phyloP scores from a whole-genome alignment of 2,888 invertebrate genomes.

The Lithophane leautieri region DNA sequence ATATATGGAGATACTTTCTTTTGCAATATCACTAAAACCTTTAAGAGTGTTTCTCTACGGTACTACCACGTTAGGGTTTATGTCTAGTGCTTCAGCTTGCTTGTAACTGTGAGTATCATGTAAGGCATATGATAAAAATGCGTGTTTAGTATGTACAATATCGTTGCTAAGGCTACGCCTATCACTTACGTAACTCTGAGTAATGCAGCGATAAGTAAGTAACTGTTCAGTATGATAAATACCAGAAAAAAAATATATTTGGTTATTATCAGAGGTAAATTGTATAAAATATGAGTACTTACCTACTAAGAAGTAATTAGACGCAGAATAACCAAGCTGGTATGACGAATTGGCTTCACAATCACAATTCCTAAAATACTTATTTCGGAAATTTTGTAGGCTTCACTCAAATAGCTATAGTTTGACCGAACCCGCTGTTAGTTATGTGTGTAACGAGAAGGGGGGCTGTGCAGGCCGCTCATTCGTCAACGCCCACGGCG shows the following conservation, averaged over 20 bases:
- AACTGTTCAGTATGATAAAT: constrained; percentile 19
- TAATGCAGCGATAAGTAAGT: constrained; percentile 38
- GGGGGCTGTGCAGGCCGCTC: too few relatives aligned
- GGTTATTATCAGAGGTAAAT: neutral
- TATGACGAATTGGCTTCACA: neutral
- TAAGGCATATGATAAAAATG: constrained; percentile 23
- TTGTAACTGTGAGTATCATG: constrained; percentile 8
- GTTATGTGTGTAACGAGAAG: too few relatives aligned
- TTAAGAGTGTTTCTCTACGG: constrained; percentile 8
- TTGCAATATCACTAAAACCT: constrained; percentile 49
- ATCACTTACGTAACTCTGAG: constrained; percentile 10
- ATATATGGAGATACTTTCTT: constrained; percentile 36
- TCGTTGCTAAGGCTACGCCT: constrained; percentile 31
- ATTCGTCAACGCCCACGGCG: too few relatives aligned
- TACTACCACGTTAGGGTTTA: constrained; percentile 15
- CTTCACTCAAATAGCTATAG: too few relatives aligned
- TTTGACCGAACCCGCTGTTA: too few relatives aligned
- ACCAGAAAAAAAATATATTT: constrained; percentile 16
- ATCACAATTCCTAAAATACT: too few relatives aligned
- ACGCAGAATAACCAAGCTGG: neutral
- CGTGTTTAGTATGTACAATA: constrained; percentile 14
- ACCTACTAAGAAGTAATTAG: constrained; percentile 19
- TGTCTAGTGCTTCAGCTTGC: constrained; percentile 16
- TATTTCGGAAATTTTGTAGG: too few relatives aligned
- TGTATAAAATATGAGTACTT: constrained; percentile 4